These are phyloP conservation scores for Equus quagga DNA, from an alignment of 2,113 vertebrate genomes.

Conservation along the genomic window DNA sequence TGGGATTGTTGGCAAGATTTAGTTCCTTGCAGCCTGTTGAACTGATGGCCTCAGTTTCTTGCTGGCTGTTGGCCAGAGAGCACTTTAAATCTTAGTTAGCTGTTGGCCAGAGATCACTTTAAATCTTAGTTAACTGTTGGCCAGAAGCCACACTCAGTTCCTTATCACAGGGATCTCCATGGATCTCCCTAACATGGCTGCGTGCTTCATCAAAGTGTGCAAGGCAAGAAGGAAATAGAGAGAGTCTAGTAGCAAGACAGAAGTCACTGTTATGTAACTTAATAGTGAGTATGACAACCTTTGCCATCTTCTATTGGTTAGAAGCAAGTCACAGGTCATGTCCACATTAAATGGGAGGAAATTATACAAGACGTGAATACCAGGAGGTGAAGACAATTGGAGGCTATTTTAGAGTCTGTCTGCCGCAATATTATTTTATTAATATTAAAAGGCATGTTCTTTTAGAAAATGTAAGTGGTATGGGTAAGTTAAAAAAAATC, in stretches of 20 bases:
- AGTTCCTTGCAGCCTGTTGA: background rate
- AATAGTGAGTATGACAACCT: background rate
- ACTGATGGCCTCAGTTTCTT: background rate
- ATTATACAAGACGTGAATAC: background rate
- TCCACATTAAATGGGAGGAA: background rate
- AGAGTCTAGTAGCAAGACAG: background rate
- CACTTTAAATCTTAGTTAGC: background rate
- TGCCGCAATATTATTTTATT: slow-evolving; percentile 1
- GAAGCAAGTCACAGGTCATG: background rate
- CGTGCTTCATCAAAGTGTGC: background rate
- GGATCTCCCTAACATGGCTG: background rate
- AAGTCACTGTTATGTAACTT: background rate
- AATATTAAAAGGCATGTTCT: background rate
- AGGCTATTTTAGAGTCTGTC: background rate
- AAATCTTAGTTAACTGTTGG: background rate
- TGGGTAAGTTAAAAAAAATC: background rate
- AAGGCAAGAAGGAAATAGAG: background rate
- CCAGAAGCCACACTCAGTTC: background rate
- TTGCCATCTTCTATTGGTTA: background rate
- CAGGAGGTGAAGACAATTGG: background rate
- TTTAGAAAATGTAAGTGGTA: background rate
- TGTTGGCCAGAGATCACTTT: background rate
- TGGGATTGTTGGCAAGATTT: background rate
- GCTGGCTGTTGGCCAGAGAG: background rate
- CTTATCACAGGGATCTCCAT: background rate